phyloP scores from a whole-genome alignment of 1,140 invertebrate genomes.

The Drosophila albomicans region DNA sequence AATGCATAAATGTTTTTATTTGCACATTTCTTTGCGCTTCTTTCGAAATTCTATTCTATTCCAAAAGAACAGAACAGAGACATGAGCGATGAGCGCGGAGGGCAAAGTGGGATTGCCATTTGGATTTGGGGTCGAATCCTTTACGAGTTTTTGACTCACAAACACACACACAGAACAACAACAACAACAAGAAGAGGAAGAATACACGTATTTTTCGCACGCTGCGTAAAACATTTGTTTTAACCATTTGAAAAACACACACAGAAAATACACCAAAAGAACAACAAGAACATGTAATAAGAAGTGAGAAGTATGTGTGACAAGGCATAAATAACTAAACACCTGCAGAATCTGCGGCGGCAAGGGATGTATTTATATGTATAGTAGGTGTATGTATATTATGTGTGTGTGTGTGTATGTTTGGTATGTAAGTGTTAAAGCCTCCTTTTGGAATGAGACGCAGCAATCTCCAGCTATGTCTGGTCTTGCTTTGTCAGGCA shows the following conservation, averaged over 20 bases:
- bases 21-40: constrained; percentile 49
- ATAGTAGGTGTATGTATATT: not conserved
- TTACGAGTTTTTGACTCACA: constrained; percentile 30
- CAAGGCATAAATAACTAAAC: constrained; percentile 83
- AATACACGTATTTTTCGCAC: constrained; percentile 29
- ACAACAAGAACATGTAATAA: constrained; percentile 47
- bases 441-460: not conserved
- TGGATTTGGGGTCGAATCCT: constrained; percentile 62
- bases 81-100: constrained; percentile 43
- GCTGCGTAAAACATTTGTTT: constrained; percentile 67
- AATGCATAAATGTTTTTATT: constrained; percentile 62
- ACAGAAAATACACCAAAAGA: constrained; percentile 14
- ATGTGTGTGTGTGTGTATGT: too few species aligned
- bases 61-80: constrained; percentile 11
- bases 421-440: not conserved
- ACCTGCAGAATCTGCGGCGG: constrained; percentile 70
- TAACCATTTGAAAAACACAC: constrained; percentile 42
- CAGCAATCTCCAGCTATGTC: constrained; percentile 13
- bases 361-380: not conserved
- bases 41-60: constrained; percentile 38
- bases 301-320: constrained; percentile 64
- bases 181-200: too few species aligned
- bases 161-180: not conserved
- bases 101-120: constrained; percentile 16
- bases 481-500: constrained; percentile 57